phyloP scores from a whole-genome alignment of 2,888 invertebrate species.

The Oeneis ivallda region DNA sequence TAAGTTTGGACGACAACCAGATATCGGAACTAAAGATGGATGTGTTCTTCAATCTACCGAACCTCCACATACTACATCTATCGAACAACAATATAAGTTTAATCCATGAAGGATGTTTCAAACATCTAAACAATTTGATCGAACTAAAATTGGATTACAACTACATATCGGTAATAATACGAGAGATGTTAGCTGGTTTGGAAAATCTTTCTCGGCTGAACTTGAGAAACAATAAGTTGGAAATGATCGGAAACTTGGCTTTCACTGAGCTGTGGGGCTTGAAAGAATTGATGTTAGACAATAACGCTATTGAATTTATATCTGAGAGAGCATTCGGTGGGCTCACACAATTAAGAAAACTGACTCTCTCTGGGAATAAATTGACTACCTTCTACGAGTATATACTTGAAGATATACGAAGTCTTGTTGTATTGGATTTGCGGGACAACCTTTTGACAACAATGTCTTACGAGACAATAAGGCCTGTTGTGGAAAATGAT shows the following conservation, averaged over 20 bases:
- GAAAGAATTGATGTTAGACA: slow-evolving; percentile 85
- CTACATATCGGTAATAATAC: slow-evolving; percentile 87
- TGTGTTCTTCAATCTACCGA: slow-evolving; percentile 88
- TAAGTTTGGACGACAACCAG: slow-evolving; percentile 88
- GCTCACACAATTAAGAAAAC: slow-evolving; percentile 85
- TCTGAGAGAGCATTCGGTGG: slow-evolving; percentile 89
- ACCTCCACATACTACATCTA: slow-evolving; percentile 87
- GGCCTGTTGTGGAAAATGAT: slow-evolving; percentile 88
- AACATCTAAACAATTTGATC: slow-evolving; percentile 86
- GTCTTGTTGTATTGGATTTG: slow-evolving; percentile 87
- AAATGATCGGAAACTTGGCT: slow-evolving; percentile 89
- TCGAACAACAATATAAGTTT: slow-evolving; percentile 93
- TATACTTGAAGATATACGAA: slow-evolving; percentile 86
- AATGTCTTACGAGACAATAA: slow-evolving; percentile 87
- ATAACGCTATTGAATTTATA: slow-evolving; percentile 86
- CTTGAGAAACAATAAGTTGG: slow-evolving; percentile 87
- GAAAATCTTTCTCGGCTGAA: slow-evolving; percentile 87
- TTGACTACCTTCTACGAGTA: slow-evolving; percentile 86
- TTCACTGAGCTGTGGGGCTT: slow-evolving; percentile 89
- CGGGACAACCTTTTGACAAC: slow-evolving; percentile 89
- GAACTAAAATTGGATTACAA: slow-evolving; percentile 90
- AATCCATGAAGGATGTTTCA: slow-evolving; percentile 92
- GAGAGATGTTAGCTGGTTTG: slow-evolving; percentile 88
- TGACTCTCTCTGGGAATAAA: slow-evolving; percentile 88
- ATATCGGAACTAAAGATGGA: slow-evolving; percentile 87